Conservation (phyloP, 2,113 vertebrate genomes). For the Oryzias melastigma region DNA sequence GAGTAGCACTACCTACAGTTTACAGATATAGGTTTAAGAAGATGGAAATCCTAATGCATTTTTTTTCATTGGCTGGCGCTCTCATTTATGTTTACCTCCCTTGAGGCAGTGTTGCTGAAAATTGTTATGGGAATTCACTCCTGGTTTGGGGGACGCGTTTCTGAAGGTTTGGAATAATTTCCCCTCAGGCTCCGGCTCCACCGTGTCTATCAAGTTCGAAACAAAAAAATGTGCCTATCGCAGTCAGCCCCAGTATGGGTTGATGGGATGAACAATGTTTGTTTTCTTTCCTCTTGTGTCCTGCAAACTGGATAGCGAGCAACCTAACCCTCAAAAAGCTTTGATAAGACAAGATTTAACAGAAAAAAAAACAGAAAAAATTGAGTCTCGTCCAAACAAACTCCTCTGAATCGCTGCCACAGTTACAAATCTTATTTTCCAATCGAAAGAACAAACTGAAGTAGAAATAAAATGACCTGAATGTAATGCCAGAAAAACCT, state of each 20-base stretch:
- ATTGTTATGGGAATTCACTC: conserved; percentile 72
- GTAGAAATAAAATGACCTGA: conserved; percentile 31
- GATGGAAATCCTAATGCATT: conserved; percentile 60
- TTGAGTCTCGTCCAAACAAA: neutral
- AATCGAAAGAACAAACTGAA: conserved; percentile 2
- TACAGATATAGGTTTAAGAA: conserved; percentile 53
- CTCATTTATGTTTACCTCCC: conserved; percentile 70
- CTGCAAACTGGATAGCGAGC: conserved; percentile 28
- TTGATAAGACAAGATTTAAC: neutral
- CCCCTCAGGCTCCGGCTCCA: conserved; percentile 57
- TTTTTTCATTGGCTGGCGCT: conserved; percentile 62
- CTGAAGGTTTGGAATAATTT: conserved; percentile 62
- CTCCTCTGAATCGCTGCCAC: conserved; percentile 10
- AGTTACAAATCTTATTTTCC: conserved; percentile 45
- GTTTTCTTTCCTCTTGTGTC: conserved; percentile 29
- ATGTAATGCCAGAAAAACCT: conserved; percentile 14
- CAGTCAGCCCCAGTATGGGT: neutral
- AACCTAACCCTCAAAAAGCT: too few relatives aligned
- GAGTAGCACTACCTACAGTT: conserved; percentile 36
- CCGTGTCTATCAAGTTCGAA: conserved; percentile 59
- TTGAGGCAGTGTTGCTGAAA: conserved; percentile 73
- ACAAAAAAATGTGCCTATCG: conserved; percentile 48
- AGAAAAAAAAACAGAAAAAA: conserved; percentile 3
- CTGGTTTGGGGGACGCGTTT: conserved; percentile 60
- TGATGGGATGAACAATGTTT: neutral